Conservation (phyloP, 37 sponge, comb jelly and placozoan genomes). For the Halichondria panicea region DNA sequence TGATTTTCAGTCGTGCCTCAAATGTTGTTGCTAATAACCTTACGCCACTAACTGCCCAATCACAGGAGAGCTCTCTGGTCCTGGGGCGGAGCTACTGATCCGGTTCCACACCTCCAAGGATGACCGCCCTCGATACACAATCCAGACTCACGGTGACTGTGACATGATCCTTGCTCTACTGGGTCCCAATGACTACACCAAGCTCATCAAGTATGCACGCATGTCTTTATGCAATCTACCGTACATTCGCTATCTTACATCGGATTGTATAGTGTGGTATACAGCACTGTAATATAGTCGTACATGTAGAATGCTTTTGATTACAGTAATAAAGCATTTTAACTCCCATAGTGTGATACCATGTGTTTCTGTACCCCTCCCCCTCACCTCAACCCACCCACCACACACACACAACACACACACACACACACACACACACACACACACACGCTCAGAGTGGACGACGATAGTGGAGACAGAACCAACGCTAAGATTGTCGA, state of each 20-base stretch:
- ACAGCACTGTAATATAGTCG: too few species aligned
- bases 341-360: too few species aligned
- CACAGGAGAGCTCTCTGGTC: slow-evolving; percentile 58
- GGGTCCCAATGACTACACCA: slow-evolving; percentile 63
- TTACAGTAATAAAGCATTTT: too few species aligned
- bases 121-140: slow-evolving; percentile 53
- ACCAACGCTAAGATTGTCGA: slow-evolving; percentile 51
- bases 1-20: too few species aligned
- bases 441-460: slow-evolving; percentile 4
- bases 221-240: not conserved
- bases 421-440: not conserved
- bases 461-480: slow-evolving; percentile 56
- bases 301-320: too few species aligned
- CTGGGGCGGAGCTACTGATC: slow-evolving; percentile 53
- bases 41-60: not conserved
- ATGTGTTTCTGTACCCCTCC: too few species aligned
- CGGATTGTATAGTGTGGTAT: too few species aligned
- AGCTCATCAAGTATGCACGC: slow-evolving; percentile 27
- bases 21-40: too few species aligned
- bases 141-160: slow-evolving; percentile 47
- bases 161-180: slow-evolving; percentile 58
- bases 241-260: too few species aligned
- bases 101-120: slow-evolving; percentile 45
- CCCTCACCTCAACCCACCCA: too few species aligned
- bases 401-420: slow-evolving; percentile 2